phyloP scores from a whole-genome alignment of 2,888 invertebrate genomes.

The Acanthosepion lycidas region DNA sequence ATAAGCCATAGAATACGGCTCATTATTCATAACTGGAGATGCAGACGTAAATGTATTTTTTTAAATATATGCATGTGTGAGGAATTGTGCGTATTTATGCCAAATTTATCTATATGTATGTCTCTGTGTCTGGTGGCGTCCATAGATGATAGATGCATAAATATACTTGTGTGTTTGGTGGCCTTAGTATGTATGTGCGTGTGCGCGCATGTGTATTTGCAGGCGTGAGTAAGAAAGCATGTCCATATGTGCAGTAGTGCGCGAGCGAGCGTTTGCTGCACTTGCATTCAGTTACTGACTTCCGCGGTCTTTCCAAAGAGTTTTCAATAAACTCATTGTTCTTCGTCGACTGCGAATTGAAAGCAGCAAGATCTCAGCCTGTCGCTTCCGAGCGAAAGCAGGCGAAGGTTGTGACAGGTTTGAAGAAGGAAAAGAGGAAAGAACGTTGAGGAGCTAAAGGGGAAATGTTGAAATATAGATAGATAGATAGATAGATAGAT shows the following conservation, averaged over 20 bases:
- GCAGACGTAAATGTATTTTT: no score
- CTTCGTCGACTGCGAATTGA: conserved; percentile 18
- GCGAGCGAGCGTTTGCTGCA: neutral
- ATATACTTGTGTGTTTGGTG: no score
- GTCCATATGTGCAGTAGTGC: neutral
- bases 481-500: neutral
- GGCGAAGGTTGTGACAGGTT: neutral
- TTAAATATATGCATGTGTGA: no score
- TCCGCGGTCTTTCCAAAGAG: conserved; percentile 1
- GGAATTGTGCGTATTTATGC: no score
- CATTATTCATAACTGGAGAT: no score
- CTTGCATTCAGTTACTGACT: conserved; percentile 17
- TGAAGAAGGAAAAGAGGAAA: neutral
- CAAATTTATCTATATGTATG: no score
- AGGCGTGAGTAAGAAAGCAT: neutral
- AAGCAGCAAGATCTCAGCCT: neutral
- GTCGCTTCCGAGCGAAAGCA: neutral
- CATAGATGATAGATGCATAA: no score
- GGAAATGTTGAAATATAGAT: neutral
- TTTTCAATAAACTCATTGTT: neutral
- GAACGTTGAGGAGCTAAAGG: neutral
- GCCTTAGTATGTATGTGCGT: neutral
- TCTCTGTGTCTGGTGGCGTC: no score
- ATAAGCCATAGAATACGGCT: no score
- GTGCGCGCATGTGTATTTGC: neutral